Evolutionary conservation across 2,113 vertebrate species (phyloP).

Genomic region (Oreochromis aureus): DNA sequence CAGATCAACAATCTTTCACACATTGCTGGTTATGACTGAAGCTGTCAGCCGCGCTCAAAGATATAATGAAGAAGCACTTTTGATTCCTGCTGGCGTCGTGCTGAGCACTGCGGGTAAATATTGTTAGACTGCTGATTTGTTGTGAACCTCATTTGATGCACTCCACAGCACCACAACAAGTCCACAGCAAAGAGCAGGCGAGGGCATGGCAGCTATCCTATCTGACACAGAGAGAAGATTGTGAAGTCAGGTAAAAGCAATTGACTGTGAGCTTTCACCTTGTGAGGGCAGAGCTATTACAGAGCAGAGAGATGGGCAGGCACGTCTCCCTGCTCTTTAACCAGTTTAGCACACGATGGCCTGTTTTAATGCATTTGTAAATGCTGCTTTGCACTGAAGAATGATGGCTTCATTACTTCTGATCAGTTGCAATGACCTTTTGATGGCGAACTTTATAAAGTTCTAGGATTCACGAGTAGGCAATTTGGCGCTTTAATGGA

Average conservation of each 20-base stretch:
- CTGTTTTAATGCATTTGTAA: conserved; percentile 41
- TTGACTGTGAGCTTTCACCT: conserved; percentile 28
- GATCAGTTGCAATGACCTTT: conserved; percentile 51
- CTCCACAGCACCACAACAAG: neutral
- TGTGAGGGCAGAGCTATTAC: neutral
- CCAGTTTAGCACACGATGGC: neutral
- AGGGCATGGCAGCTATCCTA: neutral
- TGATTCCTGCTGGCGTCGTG: neutral
- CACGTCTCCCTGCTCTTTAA: conserved; percentile 15
- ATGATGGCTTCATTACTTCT: conserved; percentile 43
- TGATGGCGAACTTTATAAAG: conserved; percentile 52
- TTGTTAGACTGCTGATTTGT: neutral
- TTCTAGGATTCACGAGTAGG: conserved; percentile 48
- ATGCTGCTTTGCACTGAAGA: conserved; percentile 2
- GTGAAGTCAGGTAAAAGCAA: conserved; percentile 15
- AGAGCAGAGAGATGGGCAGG: conserved; percentile 25
- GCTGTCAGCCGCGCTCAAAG: neutral
- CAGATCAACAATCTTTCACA: neutral
- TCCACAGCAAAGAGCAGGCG: neutral
- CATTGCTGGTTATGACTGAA: neutral
- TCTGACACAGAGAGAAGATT: neutral
- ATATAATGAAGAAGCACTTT: neutral
- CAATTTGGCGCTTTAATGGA: conserved; percentile 54
- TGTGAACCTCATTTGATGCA: neutral
- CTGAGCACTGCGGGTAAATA: neutral